phyloP scores from a whole-genome alignment of 30 jellyfish, hydroid and myxozoan species.

The Aurelia aurita region DNA sequence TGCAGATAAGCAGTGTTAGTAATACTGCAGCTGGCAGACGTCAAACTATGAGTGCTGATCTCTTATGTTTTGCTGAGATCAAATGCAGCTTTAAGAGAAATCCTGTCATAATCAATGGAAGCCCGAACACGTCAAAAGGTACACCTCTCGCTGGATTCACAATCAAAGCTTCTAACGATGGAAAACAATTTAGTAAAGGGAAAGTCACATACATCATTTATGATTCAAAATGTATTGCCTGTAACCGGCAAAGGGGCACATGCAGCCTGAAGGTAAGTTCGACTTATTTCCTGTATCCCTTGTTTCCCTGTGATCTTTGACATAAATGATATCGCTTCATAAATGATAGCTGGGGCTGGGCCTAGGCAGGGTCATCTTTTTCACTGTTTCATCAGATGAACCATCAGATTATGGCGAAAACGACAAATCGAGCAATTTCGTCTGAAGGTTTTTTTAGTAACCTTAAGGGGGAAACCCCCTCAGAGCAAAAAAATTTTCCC shows the following conservation, averaged over 20 bases:
- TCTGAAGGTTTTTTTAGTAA: too few relatives aligned
- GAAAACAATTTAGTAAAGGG: constrained; percentile 24
- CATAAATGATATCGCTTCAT: too few relatives aligned
- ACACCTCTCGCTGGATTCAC: constrained; percentile 64
- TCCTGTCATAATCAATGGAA: constrained; percentile 22
- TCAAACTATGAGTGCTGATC: constrained; percentile 14
- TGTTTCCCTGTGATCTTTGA: too few relatives aligned
- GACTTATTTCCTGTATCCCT: too few relatives aligned
- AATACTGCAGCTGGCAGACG: not conserved
- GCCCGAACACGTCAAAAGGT: constrained; percentile 5
- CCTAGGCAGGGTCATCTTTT: too few relatives aligned
- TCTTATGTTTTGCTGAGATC: constrained; percentile 72
- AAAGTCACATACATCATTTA: constrained; percentile 39
- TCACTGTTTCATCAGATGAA: too few relatives aligned
- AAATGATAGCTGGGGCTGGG: too few relatives aligned
- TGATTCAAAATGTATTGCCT: constrained; percentile 83
- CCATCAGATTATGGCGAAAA: too few relatives aligned
- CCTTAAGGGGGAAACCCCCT: too few relatives aligned
- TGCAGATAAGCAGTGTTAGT: too few relatives aligned
- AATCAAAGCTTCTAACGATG: constrained; percentile 70
- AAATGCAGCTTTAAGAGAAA: constrained; percentile 40
- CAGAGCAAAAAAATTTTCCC: too few relatives aligned
- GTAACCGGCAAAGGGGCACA: constrained; percentile 26
- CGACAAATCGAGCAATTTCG: too few relatives aligned
- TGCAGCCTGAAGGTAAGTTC: not conserved